Percentiles rank a stretch among this genome's conserved stretches.
Conservation (phyloP, 2,113 vertebrate genomes). For the Todiramphus saurophagus region DNA sequence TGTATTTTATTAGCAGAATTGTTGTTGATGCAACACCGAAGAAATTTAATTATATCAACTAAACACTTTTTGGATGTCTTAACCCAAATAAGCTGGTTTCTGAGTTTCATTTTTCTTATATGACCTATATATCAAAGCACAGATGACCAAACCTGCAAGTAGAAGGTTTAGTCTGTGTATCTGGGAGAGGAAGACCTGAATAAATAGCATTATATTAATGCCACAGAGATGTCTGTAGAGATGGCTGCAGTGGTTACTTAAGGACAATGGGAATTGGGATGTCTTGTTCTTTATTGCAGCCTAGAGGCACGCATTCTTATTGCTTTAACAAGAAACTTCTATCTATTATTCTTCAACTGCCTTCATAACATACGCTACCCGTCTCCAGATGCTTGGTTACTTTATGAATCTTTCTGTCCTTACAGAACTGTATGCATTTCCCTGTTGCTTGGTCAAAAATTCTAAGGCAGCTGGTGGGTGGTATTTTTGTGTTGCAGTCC, state of each 20-base stretch:
- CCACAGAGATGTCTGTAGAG: neutral
- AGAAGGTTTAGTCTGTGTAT: neutral
- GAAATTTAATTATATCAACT: neutral
- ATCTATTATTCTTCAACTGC: conserved; percentile 46
- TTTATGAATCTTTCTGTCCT: neutral
- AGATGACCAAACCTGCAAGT: neutral
- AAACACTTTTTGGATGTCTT: neutral
- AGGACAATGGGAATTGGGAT: conserved; percentile 35
- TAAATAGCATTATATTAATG: neutral
- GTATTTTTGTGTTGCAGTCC: neutral
- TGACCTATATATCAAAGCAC: neutral
- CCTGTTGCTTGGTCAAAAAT: neutral
- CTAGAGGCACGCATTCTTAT: conserved; percentile 42
- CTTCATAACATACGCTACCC: neutral
- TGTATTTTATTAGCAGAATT: neutral
- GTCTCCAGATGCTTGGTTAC: conserved; percentile 9
- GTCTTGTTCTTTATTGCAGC: conserved; percentile 41
- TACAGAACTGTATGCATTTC: neutral
- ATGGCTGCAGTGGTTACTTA: conserved; percentile 38
- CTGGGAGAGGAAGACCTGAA: neutral
- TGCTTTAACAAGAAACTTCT: conserved; percentile 49
- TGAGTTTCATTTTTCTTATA: neutral
- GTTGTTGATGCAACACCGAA: neutral
- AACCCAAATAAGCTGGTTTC: neutral
- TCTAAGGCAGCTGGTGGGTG: neutral